Conservation (phyloP, 2,888 invertebrate genomes). For the Trileptium ribeirensis region DNA sequence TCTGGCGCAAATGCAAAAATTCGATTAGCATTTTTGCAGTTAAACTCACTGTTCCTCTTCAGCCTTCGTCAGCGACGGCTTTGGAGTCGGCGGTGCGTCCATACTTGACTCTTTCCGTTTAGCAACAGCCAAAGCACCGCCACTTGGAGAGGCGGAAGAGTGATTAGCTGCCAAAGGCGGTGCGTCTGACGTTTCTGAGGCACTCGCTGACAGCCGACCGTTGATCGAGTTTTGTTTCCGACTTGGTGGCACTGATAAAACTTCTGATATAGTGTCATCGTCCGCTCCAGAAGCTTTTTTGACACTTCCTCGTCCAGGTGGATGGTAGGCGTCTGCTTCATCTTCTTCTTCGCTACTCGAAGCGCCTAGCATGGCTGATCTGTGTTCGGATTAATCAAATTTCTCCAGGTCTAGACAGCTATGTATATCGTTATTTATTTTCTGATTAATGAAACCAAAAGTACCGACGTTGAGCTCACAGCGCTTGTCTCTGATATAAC, state of each 20-base stretch:
- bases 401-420: too few species aligned
- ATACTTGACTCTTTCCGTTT: neutral
- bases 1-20: too few species aligned
- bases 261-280: neutral
- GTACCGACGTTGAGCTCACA: too few species aligned
- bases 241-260: neutral
- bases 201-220: neutral
- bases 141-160: too few species aligned
- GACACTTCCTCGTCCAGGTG: neutral
- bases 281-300: neutral
- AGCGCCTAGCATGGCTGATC: slow-evolving; percentile 1
- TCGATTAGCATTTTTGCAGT: too few species aligned
- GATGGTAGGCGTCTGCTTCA: neutral
- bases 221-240: neutral
- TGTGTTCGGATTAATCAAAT: too few species aligned
- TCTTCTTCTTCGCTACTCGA: slow-evolving; percentile 6
- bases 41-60: neutral
- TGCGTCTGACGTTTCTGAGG: neutral
- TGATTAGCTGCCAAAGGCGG: neutral
- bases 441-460: too few species aligned
- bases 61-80: neutral
- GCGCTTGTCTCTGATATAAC: too few species aligned
- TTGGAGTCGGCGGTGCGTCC: neutral
- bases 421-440: too few species aligned
- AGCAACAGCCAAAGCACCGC: too few species aligned